Base-by-base conservation (phyloP, 2,113 vertebrate genomes). In the Pterophyllum scalare region DNA sequence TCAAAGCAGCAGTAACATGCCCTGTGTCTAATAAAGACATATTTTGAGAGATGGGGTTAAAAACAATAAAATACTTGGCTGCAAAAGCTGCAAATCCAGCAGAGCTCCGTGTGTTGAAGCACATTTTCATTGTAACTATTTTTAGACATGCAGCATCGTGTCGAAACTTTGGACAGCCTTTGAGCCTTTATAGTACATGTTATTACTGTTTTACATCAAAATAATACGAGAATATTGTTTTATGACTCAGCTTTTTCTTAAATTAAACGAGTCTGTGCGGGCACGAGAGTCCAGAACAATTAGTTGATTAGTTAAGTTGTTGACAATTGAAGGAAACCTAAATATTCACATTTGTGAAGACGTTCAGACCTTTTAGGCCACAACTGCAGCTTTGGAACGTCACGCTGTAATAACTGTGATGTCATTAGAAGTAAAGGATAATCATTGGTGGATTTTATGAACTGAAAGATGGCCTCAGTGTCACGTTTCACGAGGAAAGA, bases 141-240 rank as follows among this genome's bases (percentile, higher is more conserved):
- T 26, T n/a, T 24, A 3, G 57, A 33, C 24, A 14, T 38, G 15
- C 62, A 82, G 38, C 52, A 76, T 75, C 22, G 6, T 88, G 52
- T 79, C 14, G 24, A 40, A 59, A 31, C 17, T 17, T 24, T 7
- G 70, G 87, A 80, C 75, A 62, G 40, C 67, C 75, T 81, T 74
- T 82, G 49, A 77, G 78, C 33, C 60, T 40, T 75, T 22, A 24
- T 11, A 20, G 12, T 78, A 65, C 1, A 17, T 28, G 33, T 46
- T 67, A 19, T 22, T n/a, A 5, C 24, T 0, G 6, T 54, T 54
- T 72, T 13, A 1, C 26, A 54, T 33, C 26, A 72, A 3, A 52
- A 31, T n/a, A 56, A 56, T 4, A 2, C 11, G 52, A n/a, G 10
- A n/a, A 54, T n/a, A 1, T 52, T 13, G 22, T 12, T 43, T 4